phyloP scores from a whole-genome alignment of 1,140 invertebrate genomes.

The Sweltsa coloradensis region DNA sequence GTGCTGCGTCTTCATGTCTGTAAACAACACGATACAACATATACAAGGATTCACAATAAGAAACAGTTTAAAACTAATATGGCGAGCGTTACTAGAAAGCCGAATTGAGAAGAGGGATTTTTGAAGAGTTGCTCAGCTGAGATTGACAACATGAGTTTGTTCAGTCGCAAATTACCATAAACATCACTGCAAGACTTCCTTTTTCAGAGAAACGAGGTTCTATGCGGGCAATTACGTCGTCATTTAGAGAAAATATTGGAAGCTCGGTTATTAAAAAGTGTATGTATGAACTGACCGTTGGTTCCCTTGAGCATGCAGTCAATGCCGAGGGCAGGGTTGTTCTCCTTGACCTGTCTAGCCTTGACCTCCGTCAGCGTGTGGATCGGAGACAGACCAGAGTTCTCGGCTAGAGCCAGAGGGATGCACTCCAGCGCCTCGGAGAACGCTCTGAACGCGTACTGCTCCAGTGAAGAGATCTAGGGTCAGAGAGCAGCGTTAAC shows the following conservation, averaged over 20 bases:
- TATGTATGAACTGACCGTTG: slow-evolving; percentile 48
- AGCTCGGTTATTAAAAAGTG: too few species aligned
- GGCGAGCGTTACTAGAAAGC: not conserved
- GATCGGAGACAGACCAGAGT: slow-evolving; percentile 87
- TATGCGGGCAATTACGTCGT: too few species aligned
- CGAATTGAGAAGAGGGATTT: too few species aligned
- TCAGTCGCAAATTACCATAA: too few species aligned
- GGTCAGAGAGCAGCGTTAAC: too few species aligned
- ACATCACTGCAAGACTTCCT: too few species aligned
- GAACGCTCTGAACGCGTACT: slow-evolving; percentile 95
- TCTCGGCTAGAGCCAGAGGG: slow-evolving; percentile 93
- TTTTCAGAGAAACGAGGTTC: too few species aligned
- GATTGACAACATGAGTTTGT: too few species aligned
- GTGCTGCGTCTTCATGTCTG: slow-evolving; percentile 92
- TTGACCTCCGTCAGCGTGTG: slow-evolving; percentile 89
- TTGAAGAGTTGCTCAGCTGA: too few species aligned
- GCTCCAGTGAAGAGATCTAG: slow-evolving; percentile 80
- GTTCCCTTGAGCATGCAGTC: slow-evolving; percentile 87
- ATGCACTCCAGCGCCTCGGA: slow-evolving; percentile 91
- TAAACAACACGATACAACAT: slow-evolving; percentile 26
- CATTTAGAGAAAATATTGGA: too few species aligned
- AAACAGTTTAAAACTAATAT: not conserved
- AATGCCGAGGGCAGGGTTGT: slow-evolving; percentile 81
- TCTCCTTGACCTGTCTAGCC: slow-evolving; percentile 71
- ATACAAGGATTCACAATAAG: too few species aligned